Base-by-base conservation (phyloP, 2,797 vertebrate species). In the Danio kyathit region DNA sequence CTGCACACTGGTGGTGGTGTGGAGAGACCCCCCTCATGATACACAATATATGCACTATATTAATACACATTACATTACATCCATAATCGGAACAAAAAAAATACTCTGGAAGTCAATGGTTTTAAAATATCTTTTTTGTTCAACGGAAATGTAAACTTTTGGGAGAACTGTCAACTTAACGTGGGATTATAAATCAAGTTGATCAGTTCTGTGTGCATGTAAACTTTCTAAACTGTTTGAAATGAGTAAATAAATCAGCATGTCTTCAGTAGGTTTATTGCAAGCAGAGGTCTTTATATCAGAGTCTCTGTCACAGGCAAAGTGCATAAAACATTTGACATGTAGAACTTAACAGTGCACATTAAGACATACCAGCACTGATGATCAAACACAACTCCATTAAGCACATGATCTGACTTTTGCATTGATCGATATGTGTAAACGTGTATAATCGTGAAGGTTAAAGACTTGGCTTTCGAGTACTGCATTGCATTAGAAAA, bases 331-430 rank as follows among this genome's bases (percentile, higher is more conserved):
- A 84, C 54, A 74, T 76, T 80, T 65, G 6, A 67, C 59, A 29
- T 54, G 77, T 54, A 64, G 56, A 84, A 83, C 72, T 19, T 77
- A 80, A 54, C 79, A 51, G 57, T 66, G 54, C 74, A 59, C 19
- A 29, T 66, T 40, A 71, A 76, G 43, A 77, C 60, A 83, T 38
- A 67, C 65, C 21, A 66, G 29, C 9, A 43, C 19, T 48, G 10
- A 38, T 44, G 52, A 41, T 54, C 16, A 29, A 77, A 76, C 79
- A 79, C 74, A 87, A 86, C 86, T 89, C 88, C 89, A 84, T 90
- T 80, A 81, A 87, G 66, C 78, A 44, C 17, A 44, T 40, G 29
- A 84, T 76, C 67, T 29, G 41, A 21, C 19, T 38, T 76, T 51
- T 76, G 46, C 64, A 66, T 46, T 46, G 61, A 76, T 46, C 63